Conservation (phyloP, 2,888 invertebrate genomes). For the Phyto melanocephala region DNA sequence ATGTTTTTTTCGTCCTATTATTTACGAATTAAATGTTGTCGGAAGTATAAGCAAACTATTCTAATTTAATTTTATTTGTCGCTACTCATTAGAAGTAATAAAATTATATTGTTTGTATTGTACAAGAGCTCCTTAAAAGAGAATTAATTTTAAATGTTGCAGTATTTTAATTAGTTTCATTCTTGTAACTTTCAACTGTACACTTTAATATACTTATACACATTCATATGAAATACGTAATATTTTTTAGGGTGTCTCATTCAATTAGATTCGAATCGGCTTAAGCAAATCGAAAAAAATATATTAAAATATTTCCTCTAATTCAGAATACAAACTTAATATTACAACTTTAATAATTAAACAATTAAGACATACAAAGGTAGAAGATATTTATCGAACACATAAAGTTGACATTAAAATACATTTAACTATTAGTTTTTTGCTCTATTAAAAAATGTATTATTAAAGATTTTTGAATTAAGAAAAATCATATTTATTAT, state of each 20-base stretch:
- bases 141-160: neutral
- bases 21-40: neutral
- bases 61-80: neutral
- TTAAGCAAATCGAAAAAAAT: no score
- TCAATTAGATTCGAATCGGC: no score
- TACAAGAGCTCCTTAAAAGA: neutral
- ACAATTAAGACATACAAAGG: no score
- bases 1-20: no score
- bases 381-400: no score
- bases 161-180: neutral
- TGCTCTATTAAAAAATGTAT: neutral
- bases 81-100: neutral
- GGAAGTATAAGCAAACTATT: neutral
- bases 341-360: no score
- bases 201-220: neutral
- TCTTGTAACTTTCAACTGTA: neutral
- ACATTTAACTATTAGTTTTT: no score
- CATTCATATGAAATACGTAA: no score
- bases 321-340: no score
- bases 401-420: no score
- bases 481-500: neutral
- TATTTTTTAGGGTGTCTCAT: no score
- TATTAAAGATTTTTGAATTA: neutral
- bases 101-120: neutral
- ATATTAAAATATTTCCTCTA: no score